These are phyloP conservation scores for Recurvirostra avosetta DNA, from an alignment of 2,113 vertebrate species.

Conservation along the genomic window DNA sequence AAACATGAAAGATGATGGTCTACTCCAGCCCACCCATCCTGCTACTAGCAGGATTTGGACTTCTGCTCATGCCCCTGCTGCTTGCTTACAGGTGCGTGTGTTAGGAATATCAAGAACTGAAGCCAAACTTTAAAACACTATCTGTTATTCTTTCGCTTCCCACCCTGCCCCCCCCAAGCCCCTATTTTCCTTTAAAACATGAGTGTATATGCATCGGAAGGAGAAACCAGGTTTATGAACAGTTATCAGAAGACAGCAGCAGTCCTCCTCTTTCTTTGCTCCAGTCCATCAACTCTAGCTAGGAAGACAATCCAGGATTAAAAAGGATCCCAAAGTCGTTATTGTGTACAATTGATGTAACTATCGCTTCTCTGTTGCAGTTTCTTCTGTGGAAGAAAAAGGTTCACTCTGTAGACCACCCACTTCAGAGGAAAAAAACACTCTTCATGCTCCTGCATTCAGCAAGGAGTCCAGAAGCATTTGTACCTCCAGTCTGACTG, in stretches of 20 bases:
- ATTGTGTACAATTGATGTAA: not conserved
- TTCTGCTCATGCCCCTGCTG: not conserved
- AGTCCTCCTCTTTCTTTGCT: not conserved
- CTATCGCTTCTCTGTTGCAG: not conserved
- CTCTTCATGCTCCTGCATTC: not conserved
- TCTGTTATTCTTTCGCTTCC: not conserved
- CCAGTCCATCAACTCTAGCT: not conserved
- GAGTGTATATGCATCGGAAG: not conserved
- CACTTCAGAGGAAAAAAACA: not conserved
- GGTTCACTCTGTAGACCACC: not conserved
- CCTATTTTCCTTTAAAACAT: not conserved
- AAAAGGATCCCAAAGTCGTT: not conserved
- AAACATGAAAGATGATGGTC: not conserved
- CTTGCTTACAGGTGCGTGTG: not conserved
- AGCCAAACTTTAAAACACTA: not conserved
- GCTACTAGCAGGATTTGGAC: not conserved
- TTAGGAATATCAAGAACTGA: not conserved
- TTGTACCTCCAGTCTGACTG: not conserved
- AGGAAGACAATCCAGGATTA: not conserved
- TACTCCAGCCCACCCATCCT: not conserved
- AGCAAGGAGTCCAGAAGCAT: not conserved
- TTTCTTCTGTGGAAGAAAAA: not conserved
- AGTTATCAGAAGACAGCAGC: not conserved
- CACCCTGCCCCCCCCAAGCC: rapidly evolving
- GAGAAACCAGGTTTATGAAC: not conserved